Percentiles rank a stretch among this genome's conserved stretches.
Conservation (phyloP, 2,797 vertebrate species). For the Simalia tracyae region DNA sequence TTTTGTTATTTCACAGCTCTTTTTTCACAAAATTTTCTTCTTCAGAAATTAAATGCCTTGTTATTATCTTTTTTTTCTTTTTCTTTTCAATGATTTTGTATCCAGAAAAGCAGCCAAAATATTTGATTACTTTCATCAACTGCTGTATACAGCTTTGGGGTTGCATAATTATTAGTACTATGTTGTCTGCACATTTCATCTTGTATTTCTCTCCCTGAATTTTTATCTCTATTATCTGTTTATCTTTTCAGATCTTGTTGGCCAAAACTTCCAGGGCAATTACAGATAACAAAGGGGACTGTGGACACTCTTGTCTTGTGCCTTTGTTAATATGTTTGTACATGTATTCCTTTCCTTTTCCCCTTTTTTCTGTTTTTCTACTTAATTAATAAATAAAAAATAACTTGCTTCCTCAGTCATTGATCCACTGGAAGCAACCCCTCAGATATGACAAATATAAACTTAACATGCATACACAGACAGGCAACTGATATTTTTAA, state of each 20-base stretch:
- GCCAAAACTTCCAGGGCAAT: background rate
- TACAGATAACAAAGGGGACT: background rate
- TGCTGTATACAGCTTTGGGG: background rate
- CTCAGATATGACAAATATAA: background rate
- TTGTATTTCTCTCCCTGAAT: background rate
- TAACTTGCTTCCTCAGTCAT: background rate
- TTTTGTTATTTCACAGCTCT: background rate
- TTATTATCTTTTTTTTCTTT: background rate
- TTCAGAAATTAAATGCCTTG: background rate
- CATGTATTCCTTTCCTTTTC: background rate
- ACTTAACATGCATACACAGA: background rate
- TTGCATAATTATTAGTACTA: background rate
- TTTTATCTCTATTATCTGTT: background rate
- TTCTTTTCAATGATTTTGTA: background rate
- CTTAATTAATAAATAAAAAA: background rate
- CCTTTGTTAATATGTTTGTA: background rate
- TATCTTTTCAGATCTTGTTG: background rate
- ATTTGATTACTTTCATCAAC: background rate
- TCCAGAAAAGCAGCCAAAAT: background rate
- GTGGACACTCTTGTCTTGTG: background rate
- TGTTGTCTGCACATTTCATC: background rate
- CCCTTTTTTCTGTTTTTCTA: background rate
- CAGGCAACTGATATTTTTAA: background rate
- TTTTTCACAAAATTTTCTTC: background rate
- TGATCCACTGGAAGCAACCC: background rate